Base-by-base conservation (phyloP, 53 echinoderm and acorn worm species). In the Holothuria leucospilota region DNA sequence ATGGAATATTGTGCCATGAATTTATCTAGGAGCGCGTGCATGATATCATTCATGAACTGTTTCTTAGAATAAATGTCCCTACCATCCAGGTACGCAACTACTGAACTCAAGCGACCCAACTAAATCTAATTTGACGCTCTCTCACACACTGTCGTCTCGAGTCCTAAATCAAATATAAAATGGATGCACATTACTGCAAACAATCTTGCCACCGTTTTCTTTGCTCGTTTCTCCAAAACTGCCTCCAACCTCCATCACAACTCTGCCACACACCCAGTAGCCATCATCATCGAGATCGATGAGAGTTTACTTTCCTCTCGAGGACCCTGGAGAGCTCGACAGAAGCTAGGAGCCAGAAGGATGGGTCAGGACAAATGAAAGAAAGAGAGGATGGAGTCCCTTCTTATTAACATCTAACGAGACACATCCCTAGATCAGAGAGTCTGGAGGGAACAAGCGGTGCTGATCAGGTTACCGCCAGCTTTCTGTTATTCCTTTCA, bases 121-220 rank as follows among this genome's bases (percentile, higher is more conserved):
- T 30, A 72, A 72, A 72, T 72, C 41, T 72, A 72, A 72, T 72
- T 72, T 72, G 72, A 39, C 72, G 72, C 72, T 72, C 20, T 39
- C 72, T 72, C 72, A 72, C 72, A 39, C 72, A 72, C 72, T 72
- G 34, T 39, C 72, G 40, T 20, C 7, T n/a, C 21, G 72, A 72
- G 40, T 72, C 72, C 72, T 72, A 72, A 72, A 72, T 72, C 40
- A 72, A 72, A 72, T 72, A 72, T 30, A 72, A 46, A 39, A 72
- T 72, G 72, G 40, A 56, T 56, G 56, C 56, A 56, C 56, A 16
- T 56, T 56, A 56, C 56, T 56, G 56, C 56, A 56, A 56, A 56
- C 56, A 56, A 56, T 56, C 56, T 56, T 56, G 56, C 56, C 16
- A 56, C 56, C 56, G 56, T 56, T 56, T 56, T 56, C 56, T 56